Evolutionary conservation across 2,888 invertebrate genomes (phyloP).

Genomic region (Anticlea derivata): DNA sequence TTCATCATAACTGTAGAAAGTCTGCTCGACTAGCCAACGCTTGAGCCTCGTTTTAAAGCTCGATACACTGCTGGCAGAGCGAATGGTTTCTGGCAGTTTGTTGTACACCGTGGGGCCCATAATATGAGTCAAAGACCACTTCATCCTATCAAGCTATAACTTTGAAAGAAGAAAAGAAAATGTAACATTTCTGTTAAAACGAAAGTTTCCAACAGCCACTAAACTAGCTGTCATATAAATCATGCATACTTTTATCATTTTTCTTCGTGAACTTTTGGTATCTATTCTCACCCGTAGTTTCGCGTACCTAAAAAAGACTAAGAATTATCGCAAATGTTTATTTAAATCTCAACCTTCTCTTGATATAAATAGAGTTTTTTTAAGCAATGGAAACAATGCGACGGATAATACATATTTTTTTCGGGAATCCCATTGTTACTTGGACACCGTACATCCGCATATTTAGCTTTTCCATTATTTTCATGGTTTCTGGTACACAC

Average conservation of each 20-base stretch:
- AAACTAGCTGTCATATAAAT: conserved; percentile 24
- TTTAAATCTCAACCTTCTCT: conserved; percentile 8
- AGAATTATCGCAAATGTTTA: neutral
- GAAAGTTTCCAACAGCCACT: no score
- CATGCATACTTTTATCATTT: conserved; percentile 21
- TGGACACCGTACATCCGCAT: conserved; percentile 27
- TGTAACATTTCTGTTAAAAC: no score
- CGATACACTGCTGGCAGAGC: no score
- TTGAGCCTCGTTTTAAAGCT: no score
- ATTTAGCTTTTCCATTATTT: conserved; percentile 19
- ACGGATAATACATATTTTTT: conserved; percentile 11
- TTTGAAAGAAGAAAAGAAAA: no score
- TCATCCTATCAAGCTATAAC: no score
- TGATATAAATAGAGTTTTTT: neutral
- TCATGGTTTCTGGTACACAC: neutral
- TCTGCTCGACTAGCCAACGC: no score
- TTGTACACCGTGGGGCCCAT: no score
- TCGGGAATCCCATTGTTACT: conserved; percentile 8
- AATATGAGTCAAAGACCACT: no score
- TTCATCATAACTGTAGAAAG: no score
- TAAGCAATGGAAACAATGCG: neutral
- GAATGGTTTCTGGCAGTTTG: no score
- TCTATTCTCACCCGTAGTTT: conserved; percentile 3
- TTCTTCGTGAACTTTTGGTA: conserved; percentile 12
- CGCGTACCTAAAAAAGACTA: no score